Base-by-base conservation (phyloP, 2,888 invertebrate species). In the Heliconius sara region DNA sequence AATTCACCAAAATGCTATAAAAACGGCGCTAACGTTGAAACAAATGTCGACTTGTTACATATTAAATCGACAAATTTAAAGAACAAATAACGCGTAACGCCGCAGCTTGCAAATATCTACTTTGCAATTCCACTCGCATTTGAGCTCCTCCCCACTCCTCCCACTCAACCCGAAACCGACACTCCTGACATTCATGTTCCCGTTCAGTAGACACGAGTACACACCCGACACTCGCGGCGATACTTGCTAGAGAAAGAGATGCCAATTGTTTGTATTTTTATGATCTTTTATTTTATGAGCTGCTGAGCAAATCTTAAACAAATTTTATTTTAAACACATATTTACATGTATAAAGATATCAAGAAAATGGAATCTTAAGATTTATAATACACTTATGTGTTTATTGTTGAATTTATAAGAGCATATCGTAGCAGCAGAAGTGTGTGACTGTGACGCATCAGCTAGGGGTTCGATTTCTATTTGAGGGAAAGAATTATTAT, bases 41-140 rank as follows among this genome's bases (percentile, higher is more conserved):
- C 60, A 75, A 63, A 65, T 65, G 39, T 65, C 27, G 65, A 67
- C 66, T 66, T 67, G 34, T 73, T 78, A 73, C 72, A 73, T 73
- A 66, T 79, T 79, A 74, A 79, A 79, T 79, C 76, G 77, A 76
- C 76, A 70, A 39, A 52, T 66, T 72, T 79, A 79, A 76, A 71
- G 39, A 76, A 71, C 71, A 57, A 63, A 52, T 66, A 79, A 74
- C 68, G 74, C 60, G 34, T 47, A 57, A 22, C 52, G 22, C 66
- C 67, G 57, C 52, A 43, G 34, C 68, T 73, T 70, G 77, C 67
- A 76, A 79, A 78, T 76, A 71, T 72, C 79, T 80, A 78, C 76
- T 81, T 81, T 81, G 79, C 76, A 81, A 78, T 79, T 81, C 79
- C 72, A 52, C 25, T 27, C 63, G 47, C 30, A 34, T 30, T 65